Evolutionary conservation across 2,797 vertebrate genomes (phyloP).

Genomic region (Chanos chanos): DNA sequence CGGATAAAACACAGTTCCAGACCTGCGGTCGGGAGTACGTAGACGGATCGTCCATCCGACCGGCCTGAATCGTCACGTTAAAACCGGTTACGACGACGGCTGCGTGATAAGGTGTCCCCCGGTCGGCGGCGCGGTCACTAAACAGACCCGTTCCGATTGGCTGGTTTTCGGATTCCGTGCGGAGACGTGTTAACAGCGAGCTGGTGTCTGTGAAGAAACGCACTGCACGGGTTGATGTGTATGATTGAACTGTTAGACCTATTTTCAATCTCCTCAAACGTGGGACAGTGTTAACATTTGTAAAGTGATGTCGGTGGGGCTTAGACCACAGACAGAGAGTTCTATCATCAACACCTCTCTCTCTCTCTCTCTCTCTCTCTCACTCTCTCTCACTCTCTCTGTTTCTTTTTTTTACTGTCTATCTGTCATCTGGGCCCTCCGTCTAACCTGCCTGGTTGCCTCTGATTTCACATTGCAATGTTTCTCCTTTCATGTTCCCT

Average conservation of each 20-base stretch:
- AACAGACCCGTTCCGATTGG: neutral
- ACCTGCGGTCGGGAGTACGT: neutral
- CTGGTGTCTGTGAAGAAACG: neutral
- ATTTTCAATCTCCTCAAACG: neutral
- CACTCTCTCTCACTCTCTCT: neutral
- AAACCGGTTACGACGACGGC: neutral
- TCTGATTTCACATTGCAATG: constrained; percentile 27
- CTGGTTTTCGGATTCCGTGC: constrained; percentile 4
- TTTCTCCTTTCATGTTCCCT: constrained; percentile 6
- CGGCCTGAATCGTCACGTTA: constrained; percentile 9
- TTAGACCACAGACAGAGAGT: constrained; percentile 32
- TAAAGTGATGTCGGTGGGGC: constrained; percentile 20
- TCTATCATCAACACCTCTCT: no score
- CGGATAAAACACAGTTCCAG: neutral
- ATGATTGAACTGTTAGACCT: neutral
- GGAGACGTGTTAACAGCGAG: neutral
- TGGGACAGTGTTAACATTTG: no score
- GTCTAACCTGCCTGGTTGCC: no score
- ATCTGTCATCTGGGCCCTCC: no score
- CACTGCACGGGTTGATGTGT: neutral
- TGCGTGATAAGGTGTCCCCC: neutral
- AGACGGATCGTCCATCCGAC: constrained; percentile 1
- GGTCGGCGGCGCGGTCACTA: neutral
- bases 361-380: constrained; percentile 5
- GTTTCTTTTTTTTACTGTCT: neutral